These are phyloP conservation scores for Drosophila pachea DNA, from an alignment of 1,140 invertebrate species.

Conservation along the genomic window DNA sequence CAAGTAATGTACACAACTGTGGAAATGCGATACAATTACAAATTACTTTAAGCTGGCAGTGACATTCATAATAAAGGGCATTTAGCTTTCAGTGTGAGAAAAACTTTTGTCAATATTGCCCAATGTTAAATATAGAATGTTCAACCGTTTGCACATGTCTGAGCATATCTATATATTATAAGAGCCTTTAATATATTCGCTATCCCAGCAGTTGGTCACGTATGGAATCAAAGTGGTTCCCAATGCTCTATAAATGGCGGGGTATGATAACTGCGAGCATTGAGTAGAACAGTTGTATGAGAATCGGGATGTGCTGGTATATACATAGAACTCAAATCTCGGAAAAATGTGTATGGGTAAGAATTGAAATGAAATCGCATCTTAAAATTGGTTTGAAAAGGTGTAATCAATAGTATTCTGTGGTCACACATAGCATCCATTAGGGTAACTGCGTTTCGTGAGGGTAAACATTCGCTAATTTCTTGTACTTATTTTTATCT, in stretches of 20 bases:
- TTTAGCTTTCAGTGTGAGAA: neutral
- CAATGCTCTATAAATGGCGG: neutral
- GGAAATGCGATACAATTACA: slow-evolving; percentile 9
- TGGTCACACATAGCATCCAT: neutral
- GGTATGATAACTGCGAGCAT: neutral
- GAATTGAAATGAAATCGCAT: too few species aligned
- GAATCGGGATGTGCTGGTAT: neutral
- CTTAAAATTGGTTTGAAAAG: too few species aligned
- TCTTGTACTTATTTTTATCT: slow-evolving; percentile 50
- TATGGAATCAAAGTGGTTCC: slow-evolving; percentile 17
- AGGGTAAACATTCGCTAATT: slow-evolving; percentile 3
- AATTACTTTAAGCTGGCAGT: neutral
- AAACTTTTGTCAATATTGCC: slow-evolving; percentile 1
- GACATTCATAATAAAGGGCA: neutral
- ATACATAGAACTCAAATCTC: neutral
- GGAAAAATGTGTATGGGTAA: too few species aligned
- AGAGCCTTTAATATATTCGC: neutral
- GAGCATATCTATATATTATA: neutral
- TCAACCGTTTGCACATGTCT: slow-evolving; percentile 1
- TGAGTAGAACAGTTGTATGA: neutral
- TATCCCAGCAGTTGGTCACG: slow-evolving; percentile 39
- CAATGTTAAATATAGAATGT: slow-evolving; percentile 11
- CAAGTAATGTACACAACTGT: neutral
- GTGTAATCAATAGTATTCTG: too few species aligned
- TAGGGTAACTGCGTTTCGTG: slow-evolving; percentile 9